Percentiles rank a stretch among this genome's conserved stretches.
Conservation (phyloP, 2,888 invertebrate species). For the Serrognathus titanus region DNA sequence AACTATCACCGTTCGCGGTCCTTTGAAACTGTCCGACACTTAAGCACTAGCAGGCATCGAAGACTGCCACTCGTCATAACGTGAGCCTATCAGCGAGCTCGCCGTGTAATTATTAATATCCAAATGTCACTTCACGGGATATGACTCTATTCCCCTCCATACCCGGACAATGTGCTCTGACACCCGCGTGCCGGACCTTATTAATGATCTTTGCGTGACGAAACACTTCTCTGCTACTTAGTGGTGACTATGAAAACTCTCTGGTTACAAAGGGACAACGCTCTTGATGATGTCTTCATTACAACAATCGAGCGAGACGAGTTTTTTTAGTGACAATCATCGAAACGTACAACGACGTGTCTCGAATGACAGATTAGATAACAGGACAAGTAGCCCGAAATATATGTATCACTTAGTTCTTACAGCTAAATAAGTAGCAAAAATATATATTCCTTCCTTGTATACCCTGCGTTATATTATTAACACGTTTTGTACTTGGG, state of each 20-base stretch:
- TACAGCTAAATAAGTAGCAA: slow-evolving; percentile 2
- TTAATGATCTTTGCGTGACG: slow-evolving; percentile 33
- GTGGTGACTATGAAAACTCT: slow-evolving; percentile 6
- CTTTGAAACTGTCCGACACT: slow-evolving; percentile 37
- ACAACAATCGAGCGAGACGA: slow-evolving; percentile 32
- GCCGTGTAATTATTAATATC: slow-evolving; percentile 35
- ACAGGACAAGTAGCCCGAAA: slow-evolving; percentile 22
- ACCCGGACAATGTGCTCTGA: background rate
- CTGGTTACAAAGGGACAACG: slow-evolving; percentile 9
- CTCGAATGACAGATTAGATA: slow-evolving; percentile 39
- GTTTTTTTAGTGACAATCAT: slow-evolving; percentile 36
- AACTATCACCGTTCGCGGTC: slow-evolving; percentile 40
- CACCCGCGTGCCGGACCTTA: slow-evolving; percentile 20
- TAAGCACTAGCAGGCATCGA: slow-evolving; percentile 27
- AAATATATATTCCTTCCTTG: background rate
- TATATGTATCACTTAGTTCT: background rate
- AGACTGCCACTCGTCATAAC: slow-evolving; percentile 38
- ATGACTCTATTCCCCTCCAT: slow-evolving; percentile 35
- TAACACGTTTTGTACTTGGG: slow-evolving; percentile 3
- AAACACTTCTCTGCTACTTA: slow-evolving; percentile 26
- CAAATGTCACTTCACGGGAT: slow-evolving; percentile 37
- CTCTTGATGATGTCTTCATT: slow-evolving; percentile 40
- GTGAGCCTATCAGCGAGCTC: slow-evolving; percentile 28
- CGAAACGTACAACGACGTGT: slow-evolving; percentile 34
- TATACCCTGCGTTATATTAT: background rate